These are phyloP conservation scores for Acropora yongei DNA, from an alignment of 64 coral and sea anemone species.

Conservation along the genomic window DNA sequence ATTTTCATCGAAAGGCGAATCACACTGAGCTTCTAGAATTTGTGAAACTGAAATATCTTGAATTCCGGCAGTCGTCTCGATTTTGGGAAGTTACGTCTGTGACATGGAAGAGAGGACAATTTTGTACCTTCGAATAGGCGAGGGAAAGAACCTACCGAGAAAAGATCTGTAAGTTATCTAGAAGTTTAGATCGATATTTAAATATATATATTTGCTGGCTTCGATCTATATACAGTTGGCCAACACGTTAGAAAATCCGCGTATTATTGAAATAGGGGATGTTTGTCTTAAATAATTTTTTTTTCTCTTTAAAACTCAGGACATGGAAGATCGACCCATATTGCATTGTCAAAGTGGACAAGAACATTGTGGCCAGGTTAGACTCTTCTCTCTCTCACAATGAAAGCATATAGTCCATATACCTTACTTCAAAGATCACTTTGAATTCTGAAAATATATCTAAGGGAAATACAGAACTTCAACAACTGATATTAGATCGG, in stretches of 20 bases:
- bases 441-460: background rate
- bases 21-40: too few relatives aligned
- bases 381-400: background rate
- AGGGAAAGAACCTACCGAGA: constrained; percentile 84
- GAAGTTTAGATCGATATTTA: background rate
- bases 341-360: constrained; percentile 91
- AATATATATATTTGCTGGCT: background rate
- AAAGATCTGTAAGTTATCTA: constrained; percentile 85
- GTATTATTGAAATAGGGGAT: background rate
- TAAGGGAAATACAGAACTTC: background rate
- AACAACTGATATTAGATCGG: too few relatives aligned
- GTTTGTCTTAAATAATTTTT: constrained; percentile 25
- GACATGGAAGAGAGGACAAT: constrained; percentile 69
- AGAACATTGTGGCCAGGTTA: constrained; percentile 90
- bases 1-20: too few relatives aligned
- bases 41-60: too few relatives aligned
- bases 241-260: background rate
- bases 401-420: background rate
- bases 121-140: constrained; percentile 88
- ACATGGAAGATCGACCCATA: constrained; percentile 96
- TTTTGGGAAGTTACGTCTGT: background rate
- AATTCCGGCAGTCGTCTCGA: too few relatives aligned
- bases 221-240: background rate
- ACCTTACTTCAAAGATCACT: background rate
- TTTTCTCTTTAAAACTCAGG: constrained; percentile 1